A percentile compares a stretch with the other conserved stretches of the same genome.
Evolutionary conservation across 92 coral and sea anemone species (phyloP).

Genomic region (Anthopleura xanthogrammica): DNA sequence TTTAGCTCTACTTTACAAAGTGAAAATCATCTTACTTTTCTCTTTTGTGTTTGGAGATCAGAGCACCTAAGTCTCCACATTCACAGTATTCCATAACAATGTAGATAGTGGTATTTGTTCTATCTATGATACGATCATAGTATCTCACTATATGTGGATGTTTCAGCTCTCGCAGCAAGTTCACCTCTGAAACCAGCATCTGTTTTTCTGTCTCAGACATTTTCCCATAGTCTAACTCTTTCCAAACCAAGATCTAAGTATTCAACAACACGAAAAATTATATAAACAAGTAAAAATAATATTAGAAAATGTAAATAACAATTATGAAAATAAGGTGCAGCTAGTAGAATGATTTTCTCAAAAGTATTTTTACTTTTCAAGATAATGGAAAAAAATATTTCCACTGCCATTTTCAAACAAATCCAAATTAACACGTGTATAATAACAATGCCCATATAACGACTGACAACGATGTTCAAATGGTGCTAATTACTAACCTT

Average conservation of each 20-base stretch:
- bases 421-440: neutral
- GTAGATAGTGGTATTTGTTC: slow-evolving; percentile 87
- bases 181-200: slow-evolving; percentile 98
- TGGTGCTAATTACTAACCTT: slow-evolving; percentile 56
- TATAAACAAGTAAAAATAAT: too few species aligned
- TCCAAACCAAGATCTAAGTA: slow-evolving; percentile 88
- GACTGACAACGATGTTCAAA: neutral
- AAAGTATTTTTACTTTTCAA: neutral
- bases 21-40: slow-evolving; percentile 68
- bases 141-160: slow-evolving; percentile 97
- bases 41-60: slow-evolving; percentile 78
- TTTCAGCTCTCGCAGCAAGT: slow-evolving; percentile 86
- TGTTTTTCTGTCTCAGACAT: slow-evolving; percentile 96
- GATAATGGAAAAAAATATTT: neutral
- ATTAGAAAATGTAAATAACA: neutral
- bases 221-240: slow-evolving; percentile 93
- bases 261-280: neutral
- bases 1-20: too few species aligned
- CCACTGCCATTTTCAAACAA: neutral
- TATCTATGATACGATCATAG: slow-evolving; percentile 89
- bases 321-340: neutral
- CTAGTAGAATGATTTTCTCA: neutral
- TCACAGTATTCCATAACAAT: slow-evolving; percentile 97
- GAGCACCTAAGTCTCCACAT: slow-evolving; percentile 89
- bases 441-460: neutral